Evolutionary conservation across 2,888 invertebrate genomes (phyloP).

Genomic region (Mesochorus sp.): DNA sequence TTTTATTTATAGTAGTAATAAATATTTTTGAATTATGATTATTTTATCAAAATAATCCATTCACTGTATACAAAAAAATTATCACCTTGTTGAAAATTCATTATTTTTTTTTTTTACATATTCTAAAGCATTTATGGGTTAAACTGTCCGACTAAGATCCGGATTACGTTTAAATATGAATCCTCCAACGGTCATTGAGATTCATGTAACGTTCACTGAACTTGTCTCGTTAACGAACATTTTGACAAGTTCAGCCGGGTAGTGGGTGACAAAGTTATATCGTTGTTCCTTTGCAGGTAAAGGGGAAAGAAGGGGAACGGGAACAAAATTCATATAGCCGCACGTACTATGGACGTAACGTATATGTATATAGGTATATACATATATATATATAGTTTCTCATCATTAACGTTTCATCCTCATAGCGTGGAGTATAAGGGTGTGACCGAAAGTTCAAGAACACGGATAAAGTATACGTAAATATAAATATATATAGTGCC

Average conservation of each 20-base stretch:
- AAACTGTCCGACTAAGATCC: background rate
- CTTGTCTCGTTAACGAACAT: conserved; percentile 47
- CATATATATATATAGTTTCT: conserved; percentile 9
- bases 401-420: conserved; percentile 40
- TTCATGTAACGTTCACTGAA: background rate
- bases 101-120: background rate
- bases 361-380: conserved; percentile 9
- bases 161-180: conserved; percentile 24
- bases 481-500: background rate
- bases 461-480: background rate
- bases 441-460: conserved; percentile 49
- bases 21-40: too few species aligned
- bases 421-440: conserved; percentile 2
- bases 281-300: conserved; percentile 3
- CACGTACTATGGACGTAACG: background rate
- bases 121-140: background rate
- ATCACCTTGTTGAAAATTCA: too few species aligned
- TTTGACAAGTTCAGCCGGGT: conserved; percentile 50
- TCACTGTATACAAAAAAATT: too few species aligned
- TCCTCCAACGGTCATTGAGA: conserved; percentile 10
- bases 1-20: too few species aligned
- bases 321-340: conserved; percentile 13
- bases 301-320: background rate
- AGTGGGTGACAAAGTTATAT: conserved; percentile 46
- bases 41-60: too few species aligned